Percentiles rank a stretch among this genome's conserved stretches.
These are phyloP conservation scores for Copidosoma aretas DNA, from an alignment of 2,888 invertebrate genomes.

Conservation along the genomic window DNA sequence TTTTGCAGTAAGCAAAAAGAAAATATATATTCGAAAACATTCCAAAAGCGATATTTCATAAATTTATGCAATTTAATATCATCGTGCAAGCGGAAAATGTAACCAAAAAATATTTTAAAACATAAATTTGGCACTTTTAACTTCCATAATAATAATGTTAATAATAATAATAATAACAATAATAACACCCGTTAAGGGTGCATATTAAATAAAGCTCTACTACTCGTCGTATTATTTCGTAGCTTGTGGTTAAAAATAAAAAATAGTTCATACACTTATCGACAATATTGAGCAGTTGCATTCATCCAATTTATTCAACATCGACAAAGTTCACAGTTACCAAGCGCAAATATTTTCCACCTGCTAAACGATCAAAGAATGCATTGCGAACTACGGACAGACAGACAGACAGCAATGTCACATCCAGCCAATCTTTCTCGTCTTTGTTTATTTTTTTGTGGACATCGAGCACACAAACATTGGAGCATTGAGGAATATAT, in stretches of 20 bases:
- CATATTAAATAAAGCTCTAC: background rate
- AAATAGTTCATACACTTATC: background rate
- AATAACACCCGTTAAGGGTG: background rate
- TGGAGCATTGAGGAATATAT: no score
- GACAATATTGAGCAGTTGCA: background rate
- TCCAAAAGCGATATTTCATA: constrained; percentile 26
- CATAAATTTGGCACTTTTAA: background rate
- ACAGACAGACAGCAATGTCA: no score
- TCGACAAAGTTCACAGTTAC: background rate
- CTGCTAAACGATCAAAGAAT: no score
- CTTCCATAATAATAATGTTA: background rate
- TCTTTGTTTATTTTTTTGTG: no score
- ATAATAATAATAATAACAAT: no score
- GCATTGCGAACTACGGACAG: no score
- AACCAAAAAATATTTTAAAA: constrained; percentile 5
- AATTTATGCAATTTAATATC: constrained; percentile 14
- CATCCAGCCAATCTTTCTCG: no score
- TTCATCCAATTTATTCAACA: background rate
- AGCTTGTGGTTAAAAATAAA: background rate
- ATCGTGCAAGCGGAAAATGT: constrained; percentile 21
- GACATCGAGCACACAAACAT: no score
- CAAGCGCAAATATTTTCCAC: no score
- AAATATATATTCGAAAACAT: constrained; percentile 24
- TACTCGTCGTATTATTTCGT: background rate
- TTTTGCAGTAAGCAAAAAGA: background rate